Evolutionary conservation across 2,113 vertebrate genomes (phyloP), one percentile per base, ranked within the genome.

Genomic region (Reinhardtius hippoglossoides): DNA sequence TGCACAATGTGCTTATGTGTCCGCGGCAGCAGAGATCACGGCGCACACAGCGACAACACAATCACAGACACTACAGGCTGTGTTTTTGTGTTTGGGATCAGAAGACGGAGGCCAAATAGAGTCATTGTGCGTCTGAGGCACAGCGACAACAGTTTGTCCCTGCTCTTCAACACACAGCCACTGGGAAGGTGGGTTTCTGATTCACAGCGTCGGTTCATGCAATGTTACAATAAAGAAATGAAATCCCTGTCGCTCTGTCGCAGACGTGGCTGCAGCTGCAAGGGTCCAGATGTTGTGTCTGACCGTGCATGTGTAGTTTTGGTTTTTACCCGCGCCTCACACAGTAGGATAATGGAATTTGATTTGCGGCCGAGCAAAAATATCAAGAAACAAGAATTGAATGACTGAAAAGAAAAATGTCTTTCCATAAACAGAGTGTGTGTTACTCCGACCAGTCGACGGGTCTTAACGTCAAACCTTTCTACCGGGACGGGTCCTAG

Each of bases 21-120:
- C 71, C 80, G 64, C 72, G 82, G 76, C 1, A 54, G 68, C 64
- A 48, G 63, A 72, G 73, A 69, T 82, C 57, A 68, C 1, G 54
- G 58, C 55, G 59, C 68, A 78, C 67, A 62, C 78, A 64, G 67
- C 10, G 42, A 67, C 61, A 76, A 52, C 50, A 42, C 3, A 0
- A 67, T 56, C 20, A 15, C 55, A 76, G 37, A 64, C 57, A 40
- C 48, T 40, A 10, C 57, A 42, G 63, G 46, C 23, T 0, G 42
- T 24, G 52, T 50, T 40, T 67, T 54, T 67, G 44, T 64, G 42
- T 20, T 0, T 14, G 67, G 23, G 79, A 27, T 62, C 55, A 55
- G 42, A 26, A 42, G 42, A 59, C 2, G 1, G 48, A 50, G 16
- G 48, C 12, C 31, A 82, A 84, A 86, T 50, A 52, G 60, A 67